Evolutionary conservation across 2,797 vertebrate species (phyloP).

Genomic region (Galagoides demidoff): DNA sequence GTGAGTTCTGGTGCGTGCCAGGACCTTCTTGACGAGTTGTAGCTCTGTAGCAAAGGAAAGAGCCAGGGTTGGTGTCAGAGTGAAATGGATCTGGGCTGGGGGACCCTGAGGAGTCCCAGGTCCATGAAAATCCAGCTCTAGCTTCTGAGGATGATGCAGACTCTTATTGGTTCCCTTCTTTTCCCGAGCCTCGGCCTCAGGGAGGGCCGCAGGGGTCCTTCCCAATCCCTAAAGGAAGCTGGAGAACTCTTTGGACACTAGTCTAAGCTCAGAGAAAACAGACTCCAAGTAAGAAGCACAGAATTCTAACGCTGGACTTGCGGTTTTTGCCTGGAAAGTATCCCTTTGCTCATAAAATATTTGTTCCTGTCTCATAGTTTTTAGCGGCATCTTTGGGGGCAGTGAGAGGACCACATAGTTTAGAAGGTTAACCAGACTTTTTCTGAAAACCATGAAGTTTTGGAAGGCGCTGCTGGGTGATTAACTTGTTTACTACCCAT

Average conservation of each 20-base stretch:
- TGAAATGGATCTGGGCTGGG: not conserved
- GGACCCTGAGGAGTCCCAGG: not conserved
- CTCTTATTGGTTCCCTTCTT: not conserved
- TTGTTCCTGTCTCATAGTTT: not conserved
- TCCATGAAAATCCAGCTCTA: not conserved
- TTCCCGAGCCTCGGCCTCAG: not conserved
- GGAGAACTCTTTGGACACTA: no score
- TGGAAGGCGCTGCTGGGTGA: not conserved
- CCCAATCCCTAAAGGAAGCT: no score
- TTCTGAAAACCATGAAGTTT: not conserved
- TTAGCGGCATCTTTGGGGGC: not conserved
- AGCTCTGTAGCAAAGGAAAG: not conserved
- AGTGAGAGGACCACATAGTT: not conserved
- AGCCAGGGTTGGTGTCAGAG: not conserved
- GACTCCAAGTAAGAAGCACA: not conserved
- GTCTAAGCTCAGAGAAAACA: not conserved
- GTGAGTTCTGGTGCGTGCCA: conserved; percentile 32
- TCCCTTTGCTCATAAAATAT: not conserved
- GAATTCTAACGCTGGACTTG: not conserved
- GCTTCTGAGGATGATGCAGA: not conserved
- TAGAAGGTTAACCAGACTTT: not conserved
- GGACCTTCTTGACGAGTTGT: not conserved
- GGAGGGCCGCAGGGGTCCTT: not conserved
- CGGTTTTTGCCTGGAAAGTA: not conserved
- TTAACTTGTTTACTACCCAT: not conserved